These are phyloP conservation scores for Pitangus sulphuratus DNA, from an alignment of 2,797 vertebrate genomes.

Conservation along the genomic window DNA sequence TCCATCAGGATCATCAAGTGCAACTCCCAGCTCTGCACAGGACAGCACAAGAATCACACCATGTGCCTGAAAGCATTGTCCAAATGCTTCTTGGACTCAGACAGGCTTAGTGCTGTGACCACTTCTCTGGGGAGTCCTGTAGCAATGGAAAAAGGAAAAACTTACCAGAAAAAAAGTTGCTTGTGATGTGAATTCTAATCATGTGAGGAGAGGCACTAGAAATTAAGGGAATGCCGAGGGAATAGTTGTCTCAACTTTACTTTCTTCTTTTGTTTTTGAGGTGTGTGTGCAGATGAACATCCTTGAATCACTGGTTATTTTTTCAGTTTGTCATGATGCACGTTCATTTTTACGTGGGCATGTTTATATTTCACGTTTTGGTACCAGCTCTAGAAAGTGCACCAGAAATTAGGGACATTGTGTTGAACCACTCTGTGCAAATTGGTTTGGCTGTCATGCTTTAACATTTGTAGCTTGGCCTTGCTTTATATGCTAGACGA, in stretches of 20 bases:
- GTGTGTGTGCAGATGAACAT: neutral
- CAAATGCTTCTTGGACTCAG: neutral
- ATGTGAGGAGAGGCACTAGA: neutral
- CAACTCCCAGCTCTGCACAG: neutral
- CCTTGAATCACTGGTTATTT: neutral
- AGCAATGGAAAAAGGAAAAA: neutral
- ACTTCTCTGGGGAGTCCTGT: neutral
- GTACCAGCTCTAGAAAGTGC: constrained; percentile 2
- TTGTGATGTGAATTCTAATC: neutral
- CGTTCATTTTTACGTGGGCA: neutral
- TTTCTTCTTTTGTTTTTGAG: neutral
- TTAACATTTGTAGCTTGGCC: constrained; percentile 60
- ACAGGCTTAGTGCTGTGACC: neutral
- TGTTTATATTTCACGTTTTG: neutral
- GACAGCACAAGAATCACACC: neutral
- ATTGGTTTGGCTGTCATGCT: constrained; percentile 30
- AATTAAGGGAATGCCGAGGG: neutral
- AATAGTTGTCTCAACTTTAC: neutral
- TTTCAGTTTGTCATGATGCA: neutral
- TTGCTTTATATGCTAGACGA: constrained; percentile 72
- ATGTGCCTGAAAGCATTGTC: neutral
- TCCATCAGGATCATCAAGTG: neutral
- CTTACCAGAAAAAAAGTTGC: neutral
- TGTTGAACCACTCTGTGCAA: neutral
- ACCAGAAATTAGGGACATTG: neutral